phyloP scores from a whole-genome alignment of 2,113 vertebrate genomes.

The Apodemus sylvaticus region DNA sequence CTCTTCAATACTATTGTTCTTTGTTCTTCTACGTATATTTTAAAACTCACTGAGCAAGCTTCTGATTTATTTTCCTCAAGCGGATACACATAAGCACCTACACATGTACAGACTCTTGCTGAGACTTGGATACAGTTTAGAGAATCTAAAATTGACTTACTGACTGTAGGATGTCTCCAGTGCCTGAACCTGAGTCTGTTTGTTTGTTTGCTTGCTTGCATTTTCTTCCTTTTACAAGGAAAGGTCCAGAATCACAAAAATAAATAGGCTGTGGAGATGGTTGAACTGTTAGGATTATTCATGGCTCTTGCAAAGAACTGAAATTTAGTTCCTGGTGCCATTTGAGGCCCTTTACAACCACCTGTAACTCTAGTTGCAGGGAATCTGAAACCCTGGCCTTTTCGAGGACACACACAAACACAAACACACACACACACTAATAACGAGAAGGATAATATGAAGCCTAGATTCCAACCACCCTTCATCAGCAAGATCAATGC shows the following conservation, averaged over 20 bases:
- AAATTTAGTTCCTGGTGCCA: background rate
- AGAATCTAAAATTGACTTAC: background rate
- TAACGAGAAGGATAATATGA: accelerated
- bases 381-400: background rate
- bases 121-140: background rate
- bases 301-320: background rate
- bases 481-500: too few species aligned
- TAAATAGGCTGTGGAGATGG: background rate
- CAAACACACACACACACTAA: background rate
- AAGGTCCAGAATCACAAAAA: background rate
- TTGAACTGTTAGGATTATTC: background rate
- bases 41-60: background rate
- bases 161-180: background rate
- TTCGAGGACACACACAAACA: background rate
- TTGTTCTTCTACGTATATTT: background rate
- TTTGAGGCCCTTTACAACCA: background rate
- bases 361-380: background rate
- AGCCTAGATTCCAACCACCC: accelerated
- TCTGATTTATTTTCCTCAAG: background rate
- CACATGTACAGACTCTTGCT: background rate
- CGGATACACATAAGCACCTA: too few species aligned
- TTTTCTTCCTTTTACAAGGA: background rate
- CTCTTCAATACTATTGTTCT: background rate
- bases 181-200: background rate
- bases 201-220: background rate